Conservation (phyloP, 1,140 invertebrate species). For the Lepidurus arcticus region DNA sequence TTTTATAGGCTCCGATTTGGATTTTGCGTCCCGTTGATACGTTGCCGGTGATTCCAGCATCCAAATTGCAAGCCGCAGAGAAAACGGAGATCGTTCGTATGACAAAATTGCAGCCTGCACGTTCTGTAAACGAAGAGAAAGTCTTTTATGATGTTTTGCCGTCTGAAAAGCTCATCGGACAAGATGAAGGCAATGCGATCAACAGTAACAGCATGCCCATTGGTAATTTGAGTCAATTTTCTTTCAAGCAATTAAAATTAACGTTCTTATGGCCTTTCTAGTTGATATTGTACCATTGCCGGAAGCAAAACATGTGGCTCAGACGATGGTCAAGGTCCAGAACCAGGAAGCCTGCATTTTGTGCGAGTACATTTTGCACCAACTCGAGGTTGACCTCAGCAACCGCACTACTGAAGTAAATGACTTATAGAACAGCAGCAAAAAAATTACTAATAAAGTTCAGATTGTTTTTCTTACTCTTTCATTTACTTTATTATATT, state of each 20-base stretch:
- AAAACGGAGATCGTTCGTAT: neutral
- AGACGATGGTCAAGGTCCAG: constrained; percentile 29
- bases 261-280: neutral
- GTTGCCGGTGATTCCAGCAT: neutral
- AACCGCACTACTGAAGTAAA: constrained; percentile 59
- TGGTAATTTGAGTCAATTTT: constrained; percentile 44
- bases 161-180: constrained; percentile 35
- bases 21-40: constrained; percentile 40
- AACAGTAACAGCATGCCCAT: constrained; percentile 10
- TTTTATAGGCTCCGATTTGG: constrained; percentile 46
- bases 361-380: constrained; percentile 76
- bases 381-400: constrained; percentile 64
- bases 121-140: neutral
- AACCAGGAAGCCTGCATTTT: constrained; percentile 58
- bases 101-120: neutral
- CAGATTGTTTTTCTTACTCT: neutral
- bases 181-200: constrained; percentile 39
- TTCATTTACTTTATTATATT: neutral
- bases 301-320: constrained; percentile 27
- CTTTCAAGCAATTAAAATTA: too few species aligned
- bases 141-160: constrained; percentile 47
- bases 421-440: constrained; percentile 32
- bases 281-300: constrained; percentile 25
- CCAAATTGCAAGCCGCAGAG: too few species aligned
- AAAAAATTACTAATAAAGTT: neutral